Evolutionary conservation across 2,113 vertebrate genomes (phyloP), one percentile per base, ranked within the genome.

Genomic region (Chrysemys picta): DNA sequence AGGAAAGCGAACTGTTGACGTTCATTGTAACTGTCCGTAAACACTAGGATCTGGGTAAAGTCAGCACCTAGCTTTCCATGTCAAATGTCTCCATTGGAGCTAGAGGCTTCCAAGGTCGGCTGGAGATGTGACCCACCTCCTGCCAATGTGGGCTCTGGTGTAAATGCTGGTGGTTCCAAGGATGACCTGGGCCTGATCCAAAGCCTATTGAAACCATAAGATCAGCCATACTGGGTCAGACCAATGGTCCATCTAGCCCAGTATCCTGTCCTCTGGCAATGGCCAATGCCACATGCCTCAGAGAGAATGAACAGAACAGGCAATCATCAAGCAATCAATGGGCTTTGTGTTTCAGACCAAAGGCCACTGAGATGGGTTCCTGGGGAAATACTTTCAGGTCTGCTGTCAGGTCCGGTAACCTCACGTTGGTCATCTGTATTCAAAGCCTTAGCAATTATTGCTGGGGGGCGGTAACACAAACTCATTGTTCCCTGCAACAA

Each of bases 161-260:
- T 76, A 27, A 76, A 45, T 24, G 42, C 27, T 16, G 11, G 16
- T 24, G 0, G 0, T 82, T 94, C 35, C 62, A 47, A 93, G 89
- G 95, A 93, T 93, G 52, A 81, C 93, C 81, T 75, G 88, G 90
- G 80, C n/a, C 94, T 95, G 85, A 93, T 93, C 89, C 85, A 90
- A 96, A 94, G 94, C 52, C 31, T 53, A 84, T 27, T 76, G 79
- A 5, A 88, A 59, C 75, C 14, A 19, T 65, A 65, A 35, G 14
- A n/a, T 2, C 4, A 4, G 65, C 35, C 35, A 38, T 8, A 35
- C 6, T 69, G 62, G 31, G 8, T n/a, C 31, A n/a, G 17, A 69
- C 62, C 35, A 69, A 19, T 9, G 35, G 35, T 69, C 7, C 6
- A 35, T 69, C 35, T n/a, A 69, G 31, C 62, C 62, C 35, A n/a